These are phyloP conservation scores for Callocephalon fimbriatum DNA, from an alignment of 2,113 vertebrate genomes.

Conservation along the genomic window DNA sequence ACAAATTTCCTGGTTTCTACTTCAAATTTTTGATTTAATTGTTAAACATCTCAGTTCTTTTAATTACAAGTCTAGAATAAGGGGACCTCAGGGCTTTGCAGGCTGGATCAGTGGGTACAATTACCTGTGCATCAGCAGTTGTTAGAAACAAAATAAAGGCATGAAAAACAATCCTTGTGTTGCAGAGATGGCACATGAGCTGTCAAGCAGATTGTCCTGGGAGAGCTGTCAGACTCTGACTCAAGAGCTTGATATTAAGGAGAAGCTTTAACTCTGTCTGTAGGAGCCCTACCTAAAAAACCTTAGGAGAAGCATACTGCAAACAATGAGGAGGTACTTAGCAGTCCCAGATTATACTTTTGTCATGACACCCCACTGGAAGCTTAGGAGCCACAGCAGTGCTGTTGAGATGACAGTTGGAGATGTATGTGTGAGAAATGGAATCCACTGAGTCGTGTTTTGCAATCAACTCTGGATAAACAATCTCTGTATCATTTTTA, in stretches of 20 bases:
- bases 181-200: not conserved
- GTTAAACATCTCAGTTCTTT: not conserved
- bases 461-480: not conserved
- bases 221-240: not conserved
- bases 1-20: not conserved
- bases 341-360: not conserved
- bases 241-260: accelerated
- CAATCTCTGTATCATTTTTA: not conserved
- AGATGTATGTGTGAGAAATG: not conserved
- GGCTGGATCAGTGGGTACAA: not conserved
- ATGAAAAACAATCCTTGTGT: not conserved
- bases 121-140: not conserved
- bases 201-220: not conserved
- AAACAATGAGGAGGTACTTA: not conserved
- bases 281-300: not conserved
- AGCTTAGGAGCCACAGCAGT: not conserved
- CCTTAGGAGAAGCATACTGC: not conserved
- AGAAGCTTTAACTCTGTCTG: not conserved
- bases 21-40: not conserved
- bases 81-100: not conserved
- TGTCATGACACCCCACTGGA: not conserved
- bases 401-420: accelerated
- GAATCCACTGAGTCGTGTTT: not conserved
- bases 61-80: not conserved
- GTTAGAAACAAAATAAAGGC: not conserved